Conservation (phyloP, 2,113 vertebrate genomes). For the Otus sunia region DNA sequence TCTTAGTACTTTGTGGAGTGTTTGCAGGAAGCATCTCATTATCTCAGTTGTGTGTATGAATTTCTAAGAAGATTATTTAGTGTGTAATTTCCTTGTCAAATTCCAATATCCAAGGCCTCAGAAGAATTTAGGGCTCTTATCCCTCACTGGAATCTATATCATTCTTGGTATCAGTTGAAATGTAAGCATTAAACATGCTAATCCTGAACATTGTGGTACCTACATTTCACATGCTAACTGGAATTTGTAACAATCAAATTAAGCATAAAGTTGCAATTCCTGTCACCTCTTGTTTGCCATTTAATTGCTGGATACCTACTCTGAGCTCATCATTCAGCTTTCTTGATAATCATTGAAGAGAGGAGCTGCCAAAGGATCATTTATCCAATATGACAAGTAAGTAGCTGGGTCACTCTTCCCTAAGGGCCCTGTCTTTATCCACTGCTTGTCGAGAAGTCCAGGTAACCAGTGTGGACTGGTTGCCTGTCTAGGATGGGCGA, state of each 20-base stretch:
- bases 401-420: neutral
- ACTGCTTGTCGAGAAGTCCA: neutral
- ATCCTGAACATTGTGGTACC: conserved; percentile 2
- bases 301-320: conserved; percentile 32
- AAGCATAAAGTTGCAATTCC: conserved; percentile 9
- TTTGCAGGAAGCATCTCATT: conserved; percentile 36
- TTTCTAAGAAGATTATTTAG: conserved; percentile 37
- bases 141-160: neutral
- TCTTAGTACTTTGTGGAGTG: neutral
- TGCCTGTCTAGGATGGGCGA: neutral
- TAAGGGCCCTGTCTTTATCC: neutral
- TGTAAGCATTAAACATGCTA: conserved; percentile 3
- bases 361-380: neutral
- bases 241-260: conserved; percentile 18
- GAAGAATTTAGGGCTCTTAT: conserved; percentile 13
- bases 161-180: conserved; percentile 7
- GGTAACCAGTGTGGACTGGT: neutral
- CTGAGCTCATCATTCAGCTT: neutral
- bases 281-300: conserved; percentile 46
- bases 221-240: conserved; percentile 31
- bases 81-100: conserved; percentile 35
- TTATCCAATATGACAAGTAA: neutral
- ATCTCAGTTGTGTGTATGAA: conserved; percentile 15
- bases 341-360: conserved; percentile 16
- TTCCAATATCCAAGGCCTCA: conserved; percentile 21